Evolutionary conservation across 2,888 invertebrate genomes (phyloP), one percentile per base, ranked within the genome.

Genomic region (Tolmerus cingulatus): DNA sequence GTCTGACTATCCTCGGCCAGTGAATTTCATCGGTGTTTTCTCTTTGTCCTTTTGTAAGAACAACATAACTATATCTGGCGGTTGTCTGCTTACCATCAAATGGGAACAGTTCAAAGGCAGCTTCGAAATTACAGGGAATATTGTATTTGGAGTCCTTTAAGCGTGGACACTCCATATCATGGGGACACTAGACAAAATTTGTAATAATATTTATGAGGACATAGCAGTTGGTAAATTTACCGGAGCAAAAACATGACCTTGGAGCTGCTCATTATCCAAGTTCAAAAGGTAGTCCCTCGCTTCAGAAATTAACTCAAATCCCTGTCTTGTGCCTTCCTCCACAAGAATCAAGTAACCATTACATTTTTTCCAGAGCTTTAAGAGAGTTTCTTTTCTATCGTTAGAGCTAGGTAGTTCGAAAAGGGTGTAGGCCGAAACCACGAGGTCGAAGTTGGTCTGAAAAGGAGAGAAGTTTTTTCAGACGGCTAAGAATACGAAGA

Each of bases 291-390:
- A 96, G 89, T 97, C 96, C 90, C 98, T 94, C 0, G 96, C 97
- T 93, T 99, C 98, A 89, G 96, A 95, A 0, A 98, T 93, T 89
- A 97, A 94, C 91, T 94, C 94, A 91, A 96, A 98, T 2, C 98
- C 98, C 66, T 96, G 95, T 89, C 95, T 95, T 0, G 96, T 96
- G 5, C 98, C 98, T 89, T 96, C 95, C 92, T 98, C 98, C 0
- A 97, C 94, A 5, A 98, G 93, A 16, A 98, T 94, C 90, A 98
- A 93, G 91, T 96, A 97, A 14, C 96, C 94, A 89, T 95, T 94
- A 0, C 98, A 97, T 93, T 97, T 98, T 86, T 95, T 95, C 98
- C 98, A 98, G 9, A 98, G 93, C 90, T 95, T 96, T 82, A 95
- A 93, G 87, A 98, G 92, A 0, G 94, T 94, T 90, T 96, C 95